phyloP scores from a whole-genome alignment of 2,797 vertebrate species.

The Rhynchotus rufescens region DNA sequence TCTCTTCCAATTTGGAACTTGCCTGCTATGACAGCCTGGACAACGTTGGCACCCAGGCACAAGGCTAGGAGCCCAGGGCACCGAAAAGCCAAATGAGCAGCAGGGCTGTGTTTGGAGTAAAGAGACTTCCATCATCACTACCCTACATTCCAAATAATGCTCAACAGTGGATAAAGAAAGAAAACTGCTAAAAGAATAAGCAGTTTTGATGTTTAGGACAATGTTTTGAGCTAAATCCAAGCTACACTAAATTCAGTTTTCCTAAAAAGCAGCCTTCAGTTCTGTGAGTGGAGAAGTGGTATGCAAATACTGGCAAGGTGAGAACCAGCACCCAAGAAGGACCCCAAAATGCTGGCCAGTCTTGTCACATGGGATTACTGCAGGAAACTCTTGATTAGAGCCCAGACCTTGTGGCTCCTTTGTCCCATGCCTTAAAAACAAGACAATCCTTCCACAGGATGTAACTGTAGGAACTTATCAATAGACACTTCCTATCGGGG shows the following conservation, averaged over 20 bases:
- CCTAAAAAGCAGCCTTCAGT: background rate
- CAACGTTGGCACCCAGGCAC: background rate
- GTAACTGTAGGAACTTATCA: slow-evolving; percentile 65
- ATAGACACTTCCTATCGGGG: slow-evolving; percentile 57
- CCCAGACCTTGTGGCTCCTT: slow-evolving; percentile 53
- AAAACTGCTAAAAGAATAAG: background rate
- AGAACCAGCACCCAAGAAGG: background rate
- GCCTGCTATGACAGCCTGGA: background rate
- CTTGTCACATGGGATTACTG: slow-evolving; percentile 23
- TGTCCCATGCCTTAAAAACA: background rate
- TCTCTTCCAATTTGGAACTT: slow-evolving; percentile 2
- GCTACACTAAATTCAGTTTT: background rate
- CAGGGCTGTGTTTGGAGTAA: background rate
- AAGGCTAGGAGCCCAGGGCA: slow-evolving; percentile 10
- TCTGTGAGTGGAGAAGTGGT: background rate
- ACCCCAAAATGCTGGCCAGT: background rate
- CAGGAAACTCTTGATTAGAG: slow-evolving; percentile 48
- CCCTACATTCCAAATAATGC: background rate
- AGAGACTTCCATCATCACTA: background rate
- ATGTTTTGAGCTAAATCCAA: background rate
- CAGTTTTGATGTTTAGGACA: background rate
- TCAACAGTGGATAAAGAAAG: background rate
- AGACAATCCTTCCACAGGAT: slow-evolving; percentile 57
- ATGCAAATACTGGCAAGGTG: background rate
- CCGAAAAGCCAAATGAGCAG: background rate